phyloP scores from a whole-genome alignment of 2,888 invertebrate species.

The Apamea epomidion region DNA sequence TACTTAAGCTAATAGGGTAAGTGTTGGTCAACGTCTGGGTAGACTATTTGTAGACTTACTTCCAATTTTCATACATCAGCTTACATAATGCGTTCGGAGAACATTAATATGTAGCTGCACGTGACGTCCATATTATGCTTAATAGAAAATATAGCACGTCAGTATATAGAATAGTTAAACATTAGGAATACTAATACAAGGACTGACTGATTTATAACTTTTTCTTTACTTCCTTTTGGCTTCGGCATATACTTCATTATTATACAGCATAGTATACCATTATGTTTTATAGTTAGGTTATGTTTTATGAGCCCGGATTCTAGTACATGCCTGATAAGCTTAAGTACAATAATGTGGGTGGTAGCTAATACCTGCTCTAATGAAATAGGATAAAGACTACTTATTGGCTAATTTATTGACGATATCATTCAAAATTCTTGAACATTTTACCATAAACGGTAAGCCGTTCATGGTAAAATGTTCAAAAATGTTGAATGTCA shows the following conservation, averaged over 20 bases:
- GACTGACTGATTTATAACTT: constrained; percentile 54
- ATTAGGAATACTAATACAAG: constrained; percentile 47
- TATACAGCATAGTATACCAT: constrained; percentile 22
- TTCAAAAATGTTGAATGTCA: too few species aligned
- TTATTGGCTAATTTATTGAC: too few species aligned
- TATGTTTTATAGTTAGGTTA: neutral
- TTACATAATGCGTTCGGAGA: constrained; percentile 50
- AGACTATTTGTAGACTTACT: constrained; percentile 33
- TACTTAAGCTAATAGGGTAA: constrained; percentile 53
- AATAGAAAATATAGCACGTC: constrained; percentile 48
- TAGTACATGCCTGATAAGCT: constrained; percentile 32
- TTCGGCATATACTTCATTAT: constrained; percentile 38
- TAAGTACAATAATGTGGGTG: constrained; percentile 4
- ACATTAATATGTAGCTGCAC: constrained; percentile 53
- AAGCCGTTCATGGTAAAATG: too few species aligned
- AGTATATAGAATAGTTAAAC: constrained; percentile 38
- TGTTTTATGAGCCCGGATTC: constrained; percentile 2
- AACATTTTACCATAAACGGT: neutral
- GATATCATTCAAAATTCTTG: neutral
- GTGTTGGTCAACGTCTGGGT: constrained; percentile 3
- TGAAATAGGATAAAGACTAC: neutral
- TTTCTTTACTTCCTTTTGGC: constrained; percentile 57
- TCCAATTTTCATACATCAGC: constrained; percentile 34
- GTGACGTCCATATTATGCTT: constrained; percentile 43
- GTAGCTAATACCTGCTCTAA: neutral